phyloP scores from a whole-genome alignment of 2,797 vertebrate species.

The Gobio occitaniae region DNA sequence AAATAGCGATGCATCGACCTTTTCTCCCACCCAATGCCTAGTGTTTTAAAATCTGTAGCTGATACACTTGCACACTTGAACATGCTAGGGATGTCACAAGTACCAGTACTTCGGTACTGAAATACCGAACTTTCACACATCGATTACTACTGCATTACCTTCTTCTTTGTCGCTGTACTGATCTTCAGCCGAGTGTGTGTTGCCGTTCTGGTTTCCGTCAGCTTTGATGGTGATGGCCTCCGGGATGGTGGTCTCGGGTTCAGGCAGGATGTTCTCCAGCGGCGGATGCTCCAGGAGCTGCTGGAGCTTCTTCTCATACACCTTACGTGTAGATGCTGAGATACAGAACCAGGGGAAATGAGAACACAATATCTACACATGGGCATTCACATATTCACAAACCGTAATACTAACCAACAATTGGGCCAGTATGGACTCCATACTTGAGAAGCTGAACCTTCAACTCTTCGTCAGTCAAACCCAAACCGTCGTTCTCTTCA shows the following conservation, averaged over 20 bases:
- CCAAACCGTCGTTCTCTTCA: slow-evolving; percentile 83
- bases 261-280: slow-evolving; percentile 30
- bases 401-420: slow-evolving; percentile 84
- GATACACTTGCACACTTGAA: not conserved
- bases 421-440: slow-evolving; percentile 86
- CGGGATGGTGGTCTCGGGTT: slow-evolving; percentile 71
- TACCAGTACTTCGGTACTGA: too few species aligned
- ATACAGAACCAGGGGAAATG: not conserved
- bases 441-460: slow-evolving; percentile 87
- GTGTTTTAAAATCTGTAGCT: not conserved
- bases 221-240: slow-evolving; percentile 75
- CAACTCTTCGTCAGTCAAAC: slow-evolving; percentile 87
- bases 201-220: slow-evolving; percentile 89
- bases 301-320: slow-evolving; percentile 93
- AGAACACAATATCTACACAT: not conserved
- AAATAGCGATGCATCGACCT: too few species aligned
- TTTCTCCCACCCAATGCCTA: too few species aligned
- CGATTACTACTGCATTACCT: slow-evolving; percentile 72
- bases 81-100: too few species aligned
- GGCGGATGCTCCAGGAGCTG: slow-evolving; percentile 85
- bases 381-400: not conserved
- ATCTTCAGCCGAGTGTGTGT: slow-evolving; percentile 81
- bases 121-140: too few species aligned
- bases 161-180: slow-evolving; percentile 96
- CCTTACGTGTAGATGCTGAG: slow-evolving; percentile 88